Evolutionary conservation across 2,888 invertebrate species (phyloP).

Genomic region (Yponomeuta plumbellus): DNA sequence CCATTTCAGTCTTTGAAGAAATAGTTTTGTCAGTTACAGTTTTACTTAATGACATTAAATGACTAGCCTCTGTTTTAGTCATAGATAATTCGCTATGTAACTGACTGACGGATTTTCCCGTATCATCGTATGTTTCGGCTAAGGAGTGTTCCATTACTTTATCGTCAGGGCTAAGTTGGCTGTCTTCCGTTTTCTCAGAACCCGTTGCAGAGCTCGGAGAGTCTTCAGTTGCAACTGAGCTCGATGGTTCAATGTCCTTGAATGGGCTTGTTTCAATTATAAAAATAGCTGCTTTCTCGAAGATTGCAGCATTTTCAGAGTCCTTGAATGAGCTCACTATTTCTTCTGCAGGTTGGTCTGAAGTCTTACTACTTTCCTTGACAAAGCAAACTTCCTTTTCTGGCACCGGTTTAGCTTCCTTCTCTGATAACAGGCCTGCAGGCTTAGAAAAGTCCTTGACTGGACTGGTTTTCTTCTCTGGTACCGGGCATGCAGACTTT

Average conservation of each 20-base stretch:
- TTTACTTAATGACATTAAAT: not conserved
- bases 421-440: not conserved
- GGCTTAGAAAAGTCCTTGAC: not conserved
- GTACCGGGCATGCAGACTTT: not conserved
- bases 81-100: not conserved
- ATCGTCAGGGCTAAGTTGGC: constrained; percentile 5
- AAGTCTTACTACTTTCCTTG: not conserved
- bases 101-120: not conserved
- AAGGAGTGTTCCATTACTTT: not conserved
- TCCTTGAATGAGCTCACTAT: not conserved
- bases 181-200: not conserved
- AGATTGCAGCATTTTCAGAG: not conserved
- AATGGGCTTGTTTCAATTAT: not conserved
- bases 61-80: not conserved
- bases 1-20: not conserved
- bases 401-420: not conserved
- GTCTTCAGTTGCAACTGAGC: not conserved
- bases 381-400: not conserved
- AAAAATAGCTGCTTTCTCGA: not conserved
- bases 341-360: not conserved
- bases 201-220: not conserved
- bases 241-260: not conserved
- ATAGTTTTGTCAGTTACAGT: not conserved
- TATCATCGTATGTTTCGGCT: not conserved
- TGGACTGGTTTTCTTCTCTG: not conserved